Evolutionary conservation across 1,140 invertebrate genomes (phyloP), one percentile per base, ranked within the genome.

Genomic region (Zaprionus ornatus): DNA sequence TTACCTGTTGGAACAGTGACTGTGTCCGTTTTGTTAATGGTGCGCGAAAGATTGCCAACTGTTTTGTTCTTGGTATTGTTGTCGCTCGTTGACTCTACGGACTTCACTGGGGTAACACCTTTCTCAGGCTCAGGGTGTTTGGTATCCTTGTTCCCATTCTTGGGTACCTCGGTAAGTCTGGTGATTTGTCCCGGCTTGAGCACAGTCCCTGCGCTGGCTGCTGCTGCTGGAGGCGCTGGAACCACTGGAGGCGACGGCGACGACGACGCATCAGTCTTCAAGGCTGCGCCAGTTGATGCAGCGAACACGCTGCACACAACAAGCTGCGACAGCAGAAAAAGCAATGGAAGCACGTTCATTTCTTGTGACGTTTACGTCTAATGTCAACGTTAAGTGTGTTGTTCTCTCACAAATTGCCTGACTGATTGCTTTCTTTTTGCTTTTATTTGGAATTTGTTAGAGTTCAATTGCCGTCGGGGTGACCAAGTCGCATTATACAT

Each of bases 271-370:
- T 45, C 29, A 32, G 29, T 50, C 19, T 50, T 19, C 3, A 19
- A 2, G 19, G 10, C 45, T 4, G 45, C 3, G 7, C 9, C 45
- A 12, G 25, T 54, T 50, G 29, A 15, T 52, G 57, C 19, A 29
- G n/a, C 32, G 0, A 37, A 15, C 19, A 45, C 56, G 4, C n/a
- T 6, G 48, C 12, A 7, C 4, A 27, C 19, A 0, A 19, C 25
- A 0, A 74, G 57, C 50, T 74, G 71, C 65, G 60, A 23, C 2
- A 63, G 40, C 48, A 74, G 66, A 40, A 74, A 52, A 29, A 63
- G 40, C 66, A 70, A 40, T 37, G 66, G 59, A 74, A 74, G 40
- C 50, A 63, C 72, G 50, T 55, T 74, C 65, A 69, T 74, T 68
- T 55, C 21, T 21, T 12, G 23, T 52, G 35, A 23, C 35, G 45